These are phyloP conservation scores for Eulemur rubriventer DNA, from an alignment of 2,797 vertebrate genomes.

Conservation along the genomic window DNA sequence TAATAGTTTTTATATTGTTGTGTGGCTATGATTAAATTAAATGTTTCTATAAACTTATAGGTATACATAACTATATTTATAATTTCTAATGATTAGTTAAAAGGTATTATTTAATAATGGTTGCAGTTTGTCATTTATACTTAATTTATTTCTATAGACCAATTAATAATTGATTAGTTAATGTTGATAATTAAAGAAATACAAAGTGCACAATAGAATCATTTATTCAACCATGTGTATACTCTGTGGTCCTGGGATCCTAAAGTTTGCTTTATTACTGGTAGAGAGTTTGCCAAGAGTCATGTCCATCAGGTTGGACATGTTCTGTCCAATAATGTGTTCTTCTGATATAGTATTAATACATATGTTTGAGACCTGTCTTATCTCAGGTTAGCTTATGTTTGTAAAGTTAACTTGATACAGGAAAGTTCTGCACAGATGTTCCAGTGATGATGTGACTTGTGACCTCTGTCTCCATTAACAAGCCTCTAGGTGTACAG, in stretches of 20 bases:
- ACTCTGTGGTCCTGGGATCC: neutral
- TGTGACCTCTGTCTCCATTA: neutral
- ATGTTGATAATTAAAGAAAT: constrained; percentile 7
- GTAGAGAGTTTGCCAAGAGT: neutral
- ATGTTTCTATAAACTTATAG: neutral
- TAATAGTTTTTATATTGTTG: neutral
- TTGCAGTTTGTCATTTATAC: neutral
- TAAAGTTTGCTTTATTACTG: neutral
- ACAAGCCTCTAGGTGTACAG: neutral
- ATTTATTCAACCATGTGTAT: neutral
- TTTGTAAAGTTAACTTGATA: neutral
- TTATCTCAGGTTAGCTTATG: neutral
- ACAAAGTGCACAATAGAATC: neutral
- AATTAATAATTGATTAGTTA: neutral
- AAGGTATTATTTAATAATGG: neutral
- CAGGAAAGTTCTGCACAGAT: neutral
- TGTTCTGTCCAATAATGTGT: neutral
- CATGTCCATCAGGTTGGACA: neutral
- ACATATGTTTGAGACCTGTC: neutral
- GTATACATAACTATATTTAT: neutral
- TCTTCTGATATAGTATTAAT: neutral
- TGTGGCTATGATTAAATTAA: neutral
- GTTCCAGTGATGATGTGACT: neutral
- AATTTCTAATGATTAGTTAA: neutral
- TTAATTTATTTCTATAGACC: neutral